These are phyloP conservation scores for Willowsia nigromaculata DNA, from an alignment of 2,888 invertebrate species.

Conservation along the genomic window DNA sequence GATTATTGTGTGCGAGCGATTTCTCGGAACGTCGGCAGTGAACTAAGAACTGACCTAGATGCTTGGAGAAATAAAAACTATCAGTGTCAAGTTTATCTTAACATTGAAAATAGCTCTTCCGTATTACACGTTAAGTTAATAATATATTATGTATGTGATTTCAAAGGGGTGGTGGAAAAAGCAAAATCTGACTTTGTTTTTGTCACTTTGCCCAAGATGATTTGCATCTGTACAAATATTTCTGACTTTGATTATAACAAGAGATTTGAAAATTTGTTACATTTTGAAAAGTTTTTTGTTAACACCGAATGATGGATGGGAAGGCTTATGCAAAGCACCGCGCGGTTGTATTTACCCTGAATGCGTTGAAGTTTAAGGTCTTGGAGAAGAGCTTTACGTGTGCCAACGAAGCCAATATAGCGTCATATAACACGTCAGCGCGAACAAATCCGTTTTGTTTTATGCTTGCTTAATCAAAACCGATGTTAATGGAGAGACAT, in stretches of 20 bases:
- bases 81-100: conserved; percentile 11
- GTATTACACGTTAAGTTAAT: not conserved
- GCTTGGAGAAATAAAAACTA: not conserved
- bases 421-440: not conserved
- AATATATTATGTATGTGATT: not conserved
- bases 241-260: conserved; percentile 35
- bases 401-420: not conserved
- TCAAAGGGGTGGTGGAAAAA: conserved; percentile 6
- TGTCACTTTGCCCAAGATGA: conserved; percentile 67
- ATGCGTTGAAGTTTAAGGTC: not conserved
- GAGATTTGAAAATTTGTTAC: conserved; percentile 20
- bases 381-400: not conserved
- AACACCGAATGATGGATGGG: conserved; percentile 50
- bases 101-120: conserved; percentile 15
- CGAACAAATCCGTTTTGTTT: not conserved
- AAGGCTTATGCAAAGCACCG: not conserved
- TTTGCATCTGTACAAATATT: conserved; percentile 58
- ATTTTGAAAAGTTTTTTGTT: conserved; percentile 13
- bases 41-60: conserved; percentile 20
- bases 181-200: conserved; percentile 33
- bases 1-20: not conserved
- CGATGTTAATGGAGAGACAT: not conserved
- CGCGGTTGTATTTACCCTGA: conserved; percentile 5
- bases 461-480: not conserved
- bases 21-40: not conserved